Evolutionary conservation across 2,113 vertebrate species (phyloP).

Genomic region (Bos javanicus): DNA sequence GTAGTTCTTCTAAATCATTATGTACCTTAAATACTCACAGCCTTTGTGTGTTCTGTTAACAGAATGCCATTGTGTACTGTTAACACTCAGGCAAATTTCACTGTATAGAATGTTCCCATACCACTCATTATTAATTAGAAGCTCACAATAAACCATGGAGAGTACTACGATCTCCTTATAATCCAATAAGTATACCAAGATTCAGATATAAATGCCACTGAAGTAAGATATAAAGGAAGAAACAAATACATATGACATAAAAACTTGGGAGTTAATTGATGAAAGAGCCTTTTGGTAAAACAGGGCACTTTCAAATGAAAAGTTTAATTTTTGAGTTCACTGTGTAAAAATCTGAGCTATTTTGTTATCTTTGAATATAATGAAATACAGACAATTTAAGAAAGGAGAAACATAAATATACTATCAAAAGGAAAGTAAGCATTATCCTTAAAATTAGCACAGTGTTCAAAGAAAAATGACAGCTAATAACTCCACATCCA

Average conservation of each 20-base stretch:
- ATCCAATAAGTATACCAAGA: not conserved
- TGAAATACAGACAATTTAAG: not conserved
- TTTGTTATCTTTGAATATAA: not conserved
- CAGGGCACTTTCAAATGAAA: not conserved
- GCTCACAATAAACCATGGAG: no score
- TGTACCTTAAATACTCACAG: not conserved
- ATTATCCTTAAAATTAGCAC: not conserved
- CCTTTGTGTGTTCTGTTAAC: no score
- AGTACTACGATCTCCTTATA: not conserved
- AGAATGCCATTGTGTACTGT: not conserved
- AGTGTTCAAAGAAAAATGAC: not conserved
- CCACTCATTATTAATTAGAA: not conserved
- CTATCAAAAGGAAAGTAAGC: not conserved
- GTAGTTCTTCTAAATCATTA: not conserved
- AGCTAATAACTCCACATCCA: not conserved
- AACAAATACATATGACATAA: not conserved
- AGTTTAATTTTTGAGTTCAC: not conserved
- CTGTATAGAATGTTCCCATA: accelerated
- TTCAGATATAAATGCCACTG: not conserved
- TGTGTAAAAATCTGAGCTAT: not conserved
- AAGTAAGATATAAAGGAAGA: not conserved
- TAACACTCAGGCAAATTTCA: not conserved
- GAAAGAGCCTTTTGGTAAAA: not conserved
- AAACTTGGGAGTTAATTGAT: not conserved
- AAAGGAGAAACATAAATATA: not conserved